Conservation (phyloP, 2,797 vertebrate genomes). For the Peromyscus eremicus region DNA sequence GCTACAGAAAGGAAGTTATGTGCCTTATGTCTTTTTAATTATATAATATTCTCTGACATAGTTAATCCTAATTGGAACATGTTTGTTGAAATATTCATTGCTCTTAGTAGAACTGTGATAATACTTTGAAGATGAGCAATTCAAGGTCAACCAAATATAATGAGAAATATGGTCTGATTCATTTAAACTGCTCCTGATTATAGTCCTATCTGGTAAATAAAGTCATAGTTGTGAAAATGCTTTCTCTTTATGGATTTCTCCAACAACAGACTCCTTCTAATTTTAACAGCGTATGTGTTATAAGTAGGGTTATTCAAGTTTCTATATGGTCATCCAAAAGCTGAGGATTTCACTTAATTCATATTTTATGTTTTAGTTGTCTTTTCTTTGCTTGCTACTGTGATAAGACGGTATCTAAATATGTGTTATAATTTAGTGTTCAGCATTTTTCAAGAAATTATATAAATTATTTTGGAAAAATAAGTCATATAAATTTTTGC, state of each 20-base stretch:
- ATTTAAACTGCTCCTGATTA: background rate
- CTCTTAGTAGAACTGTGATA: background rate
- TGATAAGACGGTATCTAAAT: slow-evolving; percentile 38
- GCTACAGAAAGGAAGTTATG: background rate
- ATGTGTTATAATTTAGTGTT: background rate
- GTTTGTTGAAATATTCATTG: background rate
- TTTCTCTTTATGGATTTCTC: slow-evolving; percentile 14
- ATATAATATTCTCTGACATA: background rate
- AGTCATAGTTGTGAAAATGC: background rate
- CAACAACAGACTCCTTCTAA: background rate
- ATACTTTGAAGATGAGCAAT: background rate
- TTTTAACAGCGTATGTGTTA: background rate
- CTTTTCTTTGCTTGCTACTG: background rate
- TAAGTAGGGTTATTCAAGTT: slow-evolving; percentile 30
- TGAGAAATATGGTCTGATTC: slow-evolving; percentile 7
- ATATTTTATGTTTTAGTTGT: background rate
- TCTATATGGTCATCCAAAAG: slow-evolving; percentile 1
- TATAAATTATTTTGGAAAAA: slow-evolving; percentile 1
- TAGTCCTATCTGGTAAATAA: slow-evolving; percentile 35
- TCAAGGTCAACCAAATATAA: slow-evolving; percentile 32
- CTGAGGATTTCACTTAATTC: slow-evolving; percentile 37
- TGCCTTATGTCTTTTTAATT: background rate
- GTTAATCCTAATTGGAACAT: background rate
- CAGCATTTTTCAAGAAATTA: slow-evolving; percentile 17
- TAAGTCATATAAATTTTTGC: background rate